phyloP scores from a whole-genome alignment of 1,140 invertebrate species.

The Potamilus streckersoni region DNA sequence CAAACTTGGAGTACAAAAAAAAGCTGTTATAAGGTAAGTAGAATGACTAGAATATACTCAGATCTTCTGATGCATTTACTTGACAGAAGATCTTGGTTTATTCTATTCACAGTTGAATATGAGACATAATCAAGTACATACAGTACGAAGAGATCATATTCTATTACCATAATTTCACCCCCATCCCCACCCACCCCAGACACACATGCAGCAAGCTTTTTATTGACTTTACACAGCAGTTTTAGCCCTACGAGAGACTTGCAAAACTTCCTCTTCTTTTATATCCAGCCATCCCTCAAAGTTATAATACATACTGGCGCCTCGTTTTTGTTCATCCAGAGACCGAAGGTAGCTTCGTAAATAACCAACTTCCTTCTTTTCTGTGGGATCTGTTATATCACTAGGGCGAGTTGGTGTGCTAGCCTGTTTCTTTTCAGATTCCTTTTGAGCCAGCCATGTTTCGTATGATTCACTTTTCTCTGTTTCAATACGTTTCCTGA shows the following conservation, averaged over 20 bases:
- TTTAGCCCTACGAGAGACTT: constrained; percentile 12
- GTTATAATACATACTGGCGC: constrained; percentile 15
- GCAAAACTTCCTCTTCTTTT: constrained; percentile 26
- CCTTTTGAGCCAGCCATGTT: constrained; percentile 31
- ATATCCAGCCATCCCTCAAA: constrained; percentile 28
- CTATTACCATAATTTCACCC: too few relatives aligned
- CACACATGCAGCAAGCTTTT: too few relatives aligned
- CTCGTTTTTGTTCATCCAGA: constrained; percentile 17
- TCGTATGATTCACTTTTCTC: constrained; percentile 35
- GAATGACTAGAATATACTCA: too few relatives aligned
- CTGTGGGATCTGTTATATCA: background rate
- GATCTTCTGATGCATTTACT: too few relatives aligned
- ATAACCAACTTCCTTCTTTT: constrained; percentile 17
- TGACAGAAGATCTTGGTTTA: too few relatives aligned
- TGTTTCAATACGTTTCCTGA: constrained; percentile 21
- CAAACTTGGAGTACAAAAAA: too few relatives aligned
- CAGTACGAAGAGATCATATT: too few relatives aligned
- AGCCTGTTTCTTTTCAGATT: constrained; percentile 20
- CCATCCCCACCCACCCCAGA: too few relatives aligned
- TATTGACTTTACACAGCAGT: constrained; percentile 8
- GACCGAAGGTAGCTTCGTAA: constrained; percentile 22
- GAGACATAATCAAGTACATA: too few relatives aligned
- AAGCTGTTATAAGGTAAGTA: too few relatives aligned
- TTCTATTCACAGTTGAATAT: too few relatives aligned
- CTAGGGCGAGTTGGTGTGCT: background rate